Percentiles rank a stretch among this genome's conserved stretches.
phyloP scores from a whole-genome alignment of 2,113 vertebrate species.

The Synodontis membranacea region DNA sequence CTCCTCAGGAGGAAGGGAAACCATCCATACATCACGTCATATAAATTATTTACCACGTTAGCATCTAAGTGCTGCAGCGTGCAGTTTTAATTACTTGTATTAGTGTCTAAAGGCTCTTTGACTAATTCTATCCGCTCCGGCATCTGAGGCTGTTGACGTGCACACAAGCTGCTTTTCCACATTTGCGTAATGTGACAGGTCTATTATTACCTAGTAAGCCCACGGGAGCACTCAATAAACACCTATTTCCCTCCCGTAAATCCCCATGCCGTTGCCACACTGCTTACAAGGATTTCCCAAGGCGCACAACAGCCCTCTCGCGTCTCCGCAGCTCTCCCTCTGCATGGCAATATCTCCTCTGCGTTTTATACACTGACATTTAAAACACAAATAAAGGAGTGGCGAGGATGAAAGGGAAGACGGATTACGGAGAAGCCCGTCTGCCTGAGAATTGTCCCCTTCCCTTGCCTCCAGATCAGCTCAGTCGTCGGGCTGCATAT shows the following conservation, averaged over 20 bases:
- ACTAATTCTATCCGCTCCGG: conserved; percentile 75
- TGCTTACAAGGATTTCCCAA: conserved; percentile 74
- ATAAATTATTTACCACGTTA: conserved; percentile 80
- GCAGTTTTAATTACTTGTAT: conserved; percentile 80
- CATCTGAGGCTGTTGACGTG: conserved; percentile 56
- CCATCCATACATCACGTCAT: conserved; percentile 75
- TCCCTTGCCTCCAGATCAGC: conserved; percentile 35
- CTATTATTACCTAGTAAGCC: conserved; percentile 83
- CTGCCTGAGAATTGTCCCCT: conserved; percentile 68
- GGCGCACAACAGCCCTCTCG: conserved; percentile 70
- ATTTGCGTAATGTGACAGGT: conserved; percentile 84
- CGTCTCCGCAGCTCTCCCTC: conserved; percentile 51
- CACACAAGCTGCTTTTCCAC: conserved; percentile 71
- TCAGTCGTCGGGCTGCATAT: conserved; percentile 33
- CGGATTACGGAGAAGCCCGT: conserved; percentile 69
- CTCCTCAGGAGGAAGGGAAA: conserved; percentile 70
- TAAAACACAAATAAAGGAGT: conserved; percentile 80
- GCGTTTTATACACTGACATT: conserved; percentile 79
- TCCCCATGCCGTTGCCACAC: conserved; percentile 69
- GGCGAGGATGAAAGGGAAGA: conserved; percentile 64
- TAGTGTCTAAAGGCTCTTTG: conserved; percentile 78
- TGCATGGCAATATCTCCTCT: conserved; percentile 64
- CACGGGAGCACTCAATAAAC: conserved; percentile 81
- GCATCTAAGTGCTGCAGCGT: conserved; percentile 75
- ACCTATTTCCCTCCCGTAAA: conserved; percentile 79